Conservation (phyloP, 2,888 invertebrate species). For the Lordiphosa andalusiaca region DNA sequence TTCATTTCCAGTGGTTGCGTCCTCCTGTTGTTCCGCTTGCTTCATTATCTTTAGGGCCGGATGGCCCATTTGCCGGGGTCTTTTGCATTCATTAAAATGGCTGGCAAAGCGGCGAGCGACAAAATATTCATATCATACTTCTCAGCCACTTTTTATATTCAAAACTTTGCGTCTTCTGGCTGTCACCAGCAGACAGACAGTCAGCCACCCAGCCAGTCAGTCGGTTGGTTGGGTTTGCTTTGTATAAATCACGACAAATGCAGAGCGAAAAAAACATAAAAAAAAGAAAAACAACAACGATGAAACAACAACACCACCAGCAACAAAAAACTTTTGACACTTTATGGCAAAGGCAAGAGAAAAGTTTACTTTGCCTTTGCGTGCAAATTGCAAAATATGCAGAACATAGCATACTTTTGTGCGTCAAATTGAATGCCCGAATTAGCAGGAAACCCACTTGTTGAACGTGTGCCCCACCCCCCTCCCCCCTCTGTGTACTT, state of each 20-base stretch:
- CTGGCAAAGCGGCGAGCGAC: neutral
- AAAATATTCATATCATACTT: constrained; percentile 21
- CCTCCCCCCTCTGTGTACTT: too few species aligned
- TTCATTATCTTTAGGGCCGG: neutral
- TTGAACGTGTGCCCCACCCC: neutral
- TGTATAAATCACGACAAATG: constrained; percentile 71
- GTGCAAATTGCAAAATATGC: too few species aligned
- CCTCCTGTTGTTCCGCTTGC: neutral
- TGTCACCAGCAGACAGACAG: too few species aligned
- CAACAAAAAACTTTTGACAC: constrained; percentile 69
- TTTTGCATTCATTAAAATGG: constrained; percentile 7
- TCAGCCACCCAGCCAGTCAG: too few species aligned
- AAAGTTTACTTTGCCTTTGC: too few species aligned
- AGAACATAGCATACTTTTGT: too few species aligned
- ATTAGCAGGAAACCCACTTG: too few species aligned
- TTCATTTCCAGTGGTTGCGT: too few species aligned
- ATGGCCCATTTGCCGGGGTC: neutral
- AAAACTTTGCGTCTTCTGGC: too few species aligned
- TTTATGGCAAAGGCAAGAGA: constrained; percentile 30
- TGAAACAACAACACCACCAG: too few species aligned
- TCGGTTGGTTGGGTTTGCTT: constrained; percentile 4
- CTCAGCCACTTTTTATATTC: neutral
- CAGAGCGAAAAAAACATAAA: constrained; percentile 16
- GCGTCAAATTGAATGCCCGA: too few species aligned
- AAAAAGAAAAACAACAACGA: constrained; percentile 1